Percentiles rank a stretch among this genome's conserved stretches.
Evolutionary conservation across 2,113 vertebrate species (phyloP).

Genomic region (Motacilla tschutschensis): DNA sequence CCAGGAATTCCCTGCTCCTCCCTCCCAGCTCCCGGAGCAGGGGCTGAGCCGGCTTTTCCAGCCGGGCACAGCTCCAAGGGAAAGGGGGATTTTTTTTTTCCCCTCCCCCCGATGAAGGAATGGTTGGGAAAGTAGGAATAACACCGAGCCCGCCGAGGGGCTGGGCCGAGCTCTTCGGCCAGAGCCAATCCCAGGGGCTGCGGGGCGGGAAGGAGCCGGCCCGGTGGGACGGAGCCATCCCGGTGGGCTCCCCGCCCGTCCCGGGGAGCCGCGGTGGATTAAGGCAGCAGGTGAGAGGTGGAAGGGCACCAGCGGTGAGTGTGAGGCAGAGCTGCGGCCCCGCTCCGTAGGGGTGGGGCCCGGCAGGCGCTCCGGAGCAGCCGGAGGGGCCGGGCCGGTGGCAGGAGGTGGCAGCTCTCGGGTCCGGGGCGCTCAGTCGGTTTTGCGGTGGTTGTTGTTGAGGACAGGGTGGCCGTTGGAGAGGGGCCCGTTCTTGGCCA

Average conservation of each 20-base stretch:
- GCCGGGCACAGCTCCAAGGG: not conserved
- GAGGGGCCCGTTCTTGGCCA: slow-evolving; percentile 77
- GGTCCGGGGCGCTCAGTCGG: slow-evolving; percentile 60
- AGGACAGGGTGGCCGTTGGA: slow-evolving; percentile 82
- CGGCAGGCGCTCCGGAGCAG: not conserved
- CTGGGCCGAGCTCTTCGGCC: not conserved
- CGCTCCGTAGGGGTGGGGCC: not conserved
- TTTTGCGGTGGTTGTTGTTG: slow-evolving; percentile 89
- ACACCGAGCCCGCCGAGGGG: not conserved
- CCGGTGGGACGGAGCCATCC: not conserved
- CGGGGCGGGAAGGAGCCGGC: not conserved
- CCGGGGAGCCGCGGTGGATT: not conserved
- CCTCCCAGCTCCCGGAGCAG: not conserved
- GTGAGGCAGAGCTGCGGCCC: not conserved
- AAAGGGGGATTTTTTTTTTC: not conserved
- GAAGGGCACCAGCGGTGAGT: not conserved
- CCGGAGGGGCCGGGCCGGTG: not conserved
- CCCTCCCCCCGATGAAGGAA: not conserved
- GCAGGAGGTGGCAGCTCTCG: not conserved
- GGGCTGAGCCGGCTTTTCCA: not conserved
- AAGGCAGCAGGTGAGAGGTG: slow-evolving; percentile 54
- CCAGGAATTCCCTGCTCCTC: not conserved
- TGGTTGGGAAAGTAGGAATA: not conserved
- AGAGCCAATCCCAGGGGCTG: accelerated
- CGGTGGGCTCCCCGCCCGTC: not conserved